Base-by-base conservation (phyloP, 2,888 invertebrate species). In the Apantesis nais region DNA sequence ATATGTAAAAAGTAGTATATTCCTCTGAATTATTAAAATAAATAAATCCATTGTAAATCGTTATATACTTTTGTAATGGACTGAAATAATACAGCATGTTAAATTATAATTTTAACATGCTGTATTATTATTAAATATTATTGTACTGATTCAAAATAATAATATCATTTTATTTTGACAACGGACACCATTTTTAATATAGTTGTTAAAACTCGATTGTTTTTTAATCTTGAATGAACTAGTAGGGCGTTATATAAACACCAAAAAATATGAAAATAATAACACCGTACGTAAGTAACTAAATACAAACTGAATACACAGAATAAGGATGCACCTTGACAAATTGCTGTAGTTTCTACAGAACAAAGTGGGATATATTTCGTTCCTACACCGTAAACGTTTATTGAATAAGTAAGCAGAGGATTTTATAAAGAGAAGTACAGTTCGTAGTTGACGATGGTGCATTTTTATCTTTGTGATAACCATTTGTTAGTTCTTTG, bases 341-440 rank as follows among this genome's bases (percentile, higher is more conserved):
- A 92, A 93, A 93, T 91, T 89, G 89, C 86, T 84, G 90, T 89
- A 90, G 90, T 90, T 92, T 88, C 90, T 92, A 88, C 85, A 81
- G 88, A 90, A 91, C 90, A 92, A 91, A 91, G 90, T 90, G 89
- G 92, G 90, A 88, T 91, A 93, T 90, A 91, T 93, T 89, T 92
- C 90, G 90, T 91, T 92, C 92, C 90, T 92, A 90, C 91, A 89
- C 85, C 85, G 89, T 87, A 89, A 88, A 93, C 93, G 93, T 85
- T 92, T 91, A 91, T 92, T 92, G 93, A 93, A 93, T 94, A 92
- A 89, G 89, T 88, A 93, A 93, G 86, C 79, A 86, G 89, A 80
- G 81, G 86, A 87, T 89, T 90, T 89, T 88, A 86, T 90, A 87
- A 83, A 88, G 87, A 78, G 85, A 84, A 77, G 81, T 79, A 78